phyloP scores from a whole-genome alignment of 2,888 invertebrate genomes.

The Plagodis dolabraria region DNA sequence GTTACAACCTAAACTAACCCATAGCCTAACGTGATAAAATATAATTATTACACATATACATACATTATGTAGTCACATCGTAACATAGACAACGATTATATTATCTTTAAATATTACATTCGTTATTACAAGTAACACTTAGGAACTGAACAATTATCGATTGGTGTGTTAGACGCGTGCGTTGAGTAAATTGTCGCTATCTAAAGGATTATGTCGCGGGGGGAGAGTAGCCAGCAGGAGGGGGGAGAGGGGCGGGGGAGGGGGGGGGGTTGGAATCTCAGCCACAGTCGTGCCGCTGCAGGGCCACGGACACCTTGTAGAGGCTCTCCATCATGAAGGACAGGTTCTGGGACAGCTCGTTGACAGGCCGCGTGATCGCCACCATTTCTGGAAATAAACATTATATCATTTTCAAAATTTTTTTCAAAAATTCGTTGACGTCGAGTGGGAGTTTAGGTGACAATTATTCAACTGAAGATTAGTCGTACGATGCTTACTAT shows the following conservation, averaged over 20 bases:
- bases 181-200: neutral
- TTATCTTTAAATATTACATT: conserved; percentile 7
- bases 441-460: too few relatives aligned
- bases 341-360: conserved; percentile 77
- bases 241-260: neutral
- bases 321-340: conserved; percentile 82
- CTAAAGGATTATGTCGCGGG: neutral
- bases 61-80: conserved; percentile 18
- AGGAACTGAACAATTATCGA: conserved; percentile 10
- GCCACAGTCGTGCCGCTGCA: conserved; percentile 69
- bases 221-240: neutral
- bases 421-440: too few relatives aligned
- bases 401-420: too few relatives aligned
- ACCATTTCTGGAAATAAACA: conserved; percentile 68
- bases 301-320: conserved; percentile 76
- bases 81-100: conserved; percentile 1
- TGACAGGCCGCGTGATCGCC: conserved; percentile 77
- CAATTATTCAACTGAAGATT: too few relatives aligned
- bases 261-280: conserved; percentile 37
- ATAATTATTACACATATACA: conserved; percentile 24
- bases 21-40: conserved; percentile 18
- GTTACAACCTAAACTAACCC: conserved; percentile 26
- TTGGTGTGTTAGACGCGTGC: neutral
- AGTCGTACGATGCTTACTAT: too few relatives aligned
- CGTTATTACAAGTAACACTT: conserved; percentile 3